Evolutionary conservation across 1,140 invertebrate genomes (phyloP).

Genomic region (Melanaphis sacchari): DNA sequence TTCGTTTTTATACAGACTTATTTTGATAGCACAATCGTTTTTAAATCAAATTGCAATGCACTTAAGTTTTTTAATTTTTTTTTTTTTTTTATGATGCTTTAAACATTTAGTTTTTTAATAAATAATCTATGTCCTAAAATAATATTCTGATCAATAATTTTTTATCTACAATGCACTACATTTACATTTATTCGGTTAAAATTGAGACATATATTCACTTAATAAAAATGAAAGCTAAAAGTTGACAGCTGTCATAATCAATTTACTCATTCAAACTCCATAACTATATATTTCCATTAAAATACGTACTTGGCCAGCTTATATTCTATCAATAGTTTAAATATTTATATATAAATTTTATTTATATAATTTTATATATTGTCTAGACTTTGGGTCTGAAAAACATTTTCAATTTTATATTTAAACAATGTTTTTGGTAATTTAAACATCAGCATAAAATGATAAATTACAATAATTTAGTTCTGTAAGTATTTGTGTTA

Average conservation of each 20-base stretch:
- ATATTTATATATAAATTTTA: too few relatives aligned
- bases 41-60: background rate
- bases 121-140: background rate
- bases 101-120: background rate
- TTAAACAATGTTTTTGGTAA: background rate
- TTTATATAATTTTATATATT: too few relatives aligned
- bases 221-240: background rate
- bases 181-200: background rate
- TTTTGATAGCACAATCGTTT: background rate
- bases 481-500: background rate
- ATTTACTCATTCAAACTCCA: background rate
- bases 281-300: background rate
- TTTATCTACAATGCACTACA: background rate
- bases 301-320: background rate
- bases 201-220: background rate
- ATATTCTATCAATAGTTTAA: background rate
- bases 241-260: background rate
- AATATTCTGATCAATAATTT: background rate
- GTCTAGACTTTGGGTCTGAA: background rate
- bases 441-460: background rate
- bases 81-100: too few relatives aligned
- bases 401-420: background rate
- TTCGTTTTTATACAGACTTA: background rate
- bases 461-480: background rate
- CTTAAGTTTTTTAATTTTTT: background rate